These are phyloP conservation scores for Nezara viridula DNA, from an alignment of 2,888 invertebrate genomes.

Conservation along the genomic window DNA sequence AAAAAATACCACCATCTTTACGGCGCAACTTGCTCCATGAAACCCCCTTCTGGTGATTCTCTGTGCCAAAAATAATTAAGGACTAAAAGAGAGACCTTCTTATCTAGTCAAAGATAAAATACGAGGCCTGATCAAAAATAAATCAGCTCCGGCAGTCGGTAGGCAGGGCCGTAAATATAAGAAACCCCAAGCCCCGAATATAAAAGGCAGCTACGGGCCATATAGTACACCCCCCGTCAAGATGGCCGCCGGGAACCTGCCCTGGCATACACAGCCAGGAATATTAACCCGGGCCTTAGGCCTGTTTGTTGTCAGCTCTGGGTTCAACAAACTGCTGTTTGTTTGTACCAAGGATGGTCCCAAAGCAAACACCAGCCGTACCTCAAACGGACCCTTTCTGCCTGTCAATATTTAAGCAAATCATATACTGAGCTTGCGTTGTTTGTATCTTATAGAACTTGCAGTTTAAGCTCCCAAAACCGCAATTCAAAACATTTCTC, in stretches of 20 bases:
- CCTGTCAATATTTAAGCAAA: conserved; percentile 22
- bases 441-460: not conserved
- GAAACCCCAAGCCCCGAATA: not conserved
- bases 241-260: not conserved
- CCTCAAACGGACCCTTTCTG: conserved; percentile 5
- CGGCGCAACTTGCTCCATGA: too few species aligned
- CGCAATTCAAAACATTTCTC: not conserved
- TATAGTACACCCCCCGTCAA: not conserved
- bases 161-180: not conserved
- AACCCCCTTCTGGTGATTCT: too few species aligned
- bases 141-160: too few species aligned
- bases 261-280: not conserved
- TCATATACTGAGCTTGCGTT: not conserved
- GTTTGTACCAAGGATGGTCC: conserved; percentile 25
- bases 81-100: too few species aligned
- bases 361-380: conserved; percentile 2
- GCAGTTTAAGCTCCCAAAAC: not conserved
- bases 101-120: too few species aligned
- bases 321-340: conserved; percentile 15
- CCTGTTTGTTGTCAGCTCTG: conserved; percentile 2
- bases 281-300: not conserved
- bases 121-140: too few species aligned
- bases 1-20: too few species aligned
- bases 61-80: too few species aligned
- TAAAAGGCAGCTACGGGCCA: not conserved